A percentile compares a stretch with the other conserved stretches of the same genome.
Conservation (phyloP, 2,797 vertebrate species). For the Gorsachius magnificus region DNA sequence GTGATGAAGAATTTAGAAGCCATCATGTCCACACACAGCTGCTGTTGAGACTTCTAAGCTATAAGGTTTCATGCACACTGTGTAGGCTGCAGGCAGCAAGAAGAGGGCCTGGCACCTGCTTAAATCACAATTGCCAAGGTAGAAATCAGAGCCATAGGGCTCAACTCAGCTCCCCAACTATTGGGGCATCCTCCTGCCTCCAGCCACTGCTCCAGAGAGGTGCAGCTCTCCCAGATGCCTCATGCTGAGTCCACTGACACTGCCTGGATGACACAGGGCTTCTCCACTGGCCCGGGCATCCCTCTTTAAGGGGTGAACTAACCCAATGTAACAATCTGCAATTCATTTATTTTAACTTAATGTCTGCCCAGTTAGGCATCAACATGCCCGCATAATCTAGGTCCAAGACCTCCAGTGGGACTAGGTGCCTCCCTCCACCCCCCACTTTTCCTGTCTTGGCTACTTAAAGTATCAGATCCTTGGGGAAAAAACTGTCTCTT, state of each 20-base stretch:
- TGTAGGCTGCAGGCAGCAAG: neutral
- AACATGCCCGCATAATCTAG: neutral
- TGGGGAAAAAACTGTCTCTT: neutral
- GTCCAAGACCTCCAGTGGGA: neutral
- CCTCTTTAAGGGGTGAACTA: neutral
- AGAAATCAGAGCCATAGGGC: neutral
- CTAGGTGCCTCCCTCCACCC: neutral
- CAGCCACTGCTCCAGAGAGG: neutral
- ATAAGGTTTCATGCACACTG: neutral
- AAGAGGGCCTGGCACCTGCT: neutral
- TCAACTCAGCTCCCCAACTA: neutral
- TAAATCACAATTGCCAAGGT: neutral
- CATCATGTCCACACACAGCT: neutral
- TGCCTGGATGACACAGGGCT: neutral
- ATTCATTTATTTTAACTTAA: neutral
- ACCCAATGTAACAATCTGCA: neutral
- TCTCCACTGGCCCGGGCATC: neutral
- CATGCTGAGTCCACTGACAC: neutral
- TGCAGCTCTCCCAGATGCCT: neutral
- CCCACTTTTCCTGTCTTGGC: neutral
- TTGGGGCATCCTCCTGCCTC: neutral
- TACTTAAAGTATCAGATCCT: neutral
- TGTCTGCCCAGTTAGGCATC: neutral
- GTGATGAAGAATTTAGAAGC: neutral
- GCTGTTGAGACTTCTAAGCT: neutral